These are phyloP conservation scores for Bombyx mandarina DNA, from an alignment of 1,140 invertebrate species.

Conservation along the genomic window DNA sequence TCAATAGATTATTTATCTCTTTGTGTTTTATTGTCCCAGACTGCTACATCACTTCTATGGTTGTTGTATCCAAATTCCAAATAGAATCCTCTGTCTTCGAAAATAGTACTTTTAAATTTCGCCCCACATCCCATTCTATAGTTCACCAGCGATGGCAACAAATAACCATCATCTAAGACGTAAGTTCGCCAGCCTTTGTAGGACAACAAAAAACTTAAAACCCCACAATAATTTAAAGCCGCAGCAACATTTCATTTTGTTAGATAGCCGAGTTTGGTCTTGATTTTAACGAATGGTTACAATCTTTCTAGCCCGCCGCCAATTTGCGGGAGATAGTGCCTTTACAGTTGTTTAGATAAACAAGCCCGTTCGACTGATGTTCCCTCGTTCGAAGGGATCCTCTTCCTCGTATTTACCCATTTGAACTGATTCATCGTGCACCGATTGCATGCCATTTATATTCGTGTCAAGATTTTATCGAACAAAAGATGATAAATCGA, in stretches of 20 bases:
- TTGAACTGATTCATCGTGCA: constrained; percentile 4
- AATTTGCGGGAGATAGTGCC: constrained; percentile 29
- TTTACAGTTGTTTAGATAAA: constrained; percentile 27
- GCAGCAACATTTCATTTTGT: neutral
- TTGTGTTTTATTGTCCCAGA: no score
- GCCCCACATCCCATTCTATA: constrained; percentile 8
- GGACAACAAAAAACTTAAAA: no score
- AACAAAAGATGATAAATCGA: no score
- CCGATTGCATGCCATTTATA: neutral
- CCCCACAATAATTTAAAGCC: no score
- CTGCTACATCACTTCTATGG: no score
- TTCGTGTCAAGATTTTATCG: neutral
- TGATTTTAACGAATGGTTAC: constrained; percentile 26
- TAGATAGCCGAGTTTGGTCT: constrained; percentile 5
- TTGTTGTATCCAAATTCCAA: no score
- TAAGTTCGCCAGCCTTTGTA: no score
- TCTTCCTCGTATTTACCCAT: constrained; percentile 21
- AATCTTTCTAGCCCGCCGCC: constrained; percentile 23
- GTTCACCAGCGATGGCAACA: constrained; percentile 9
- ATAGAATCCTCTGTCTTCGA: no score
- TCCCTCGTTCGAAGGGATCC: constrained; percentile 17
- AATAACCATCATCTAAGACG: no score
- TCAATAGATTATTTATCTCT: no score
- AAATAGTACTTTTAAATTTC: no score
- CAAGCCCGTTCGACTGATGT: constrained; percentile 18